Evolutionary conservation across 2,888 invertebrate genomes (phyloP).

Genomic region (Chaitophorus viminalis): DNA sequence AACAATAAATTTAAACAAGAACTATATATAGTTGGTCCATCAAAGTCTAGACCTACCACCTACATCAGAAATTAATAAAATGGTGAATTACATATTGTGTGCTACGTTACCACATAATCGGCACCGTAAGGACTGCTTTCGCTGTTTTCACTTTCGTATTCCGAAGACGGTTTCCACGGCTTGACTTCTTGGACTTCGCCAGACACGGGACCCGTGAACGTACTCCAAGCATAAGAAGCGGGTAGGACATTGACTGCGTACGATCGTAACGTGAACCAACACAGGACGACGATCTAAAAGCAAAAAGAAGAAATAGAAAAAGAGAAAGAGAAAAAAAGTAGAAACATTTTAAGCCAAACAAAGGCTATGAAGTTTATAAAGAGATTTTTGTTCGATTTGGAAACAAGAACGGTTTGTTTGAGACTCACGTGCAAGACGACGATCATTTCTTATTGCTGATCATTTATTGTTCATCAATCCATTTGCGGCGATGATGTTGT

Average conservation of each 20-base stretch:
- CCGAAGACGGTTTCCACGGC: constrained; percentile 70
- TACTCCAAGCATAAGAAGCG: constrained; percentile 70
- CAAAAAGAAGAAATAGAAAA: background rate
- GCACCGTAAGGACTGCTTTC: background rate
- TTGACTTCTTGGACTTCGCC: constrained; percentile 73
- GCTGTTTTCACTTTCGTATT: constrained; percentile 67
- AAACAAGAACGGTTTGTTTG: background rate
- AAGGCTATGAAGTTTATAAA: background rate
- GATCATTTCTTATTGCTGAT: constrained; percentile 28
- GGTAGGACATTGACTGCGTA: constrained; percentile 33
- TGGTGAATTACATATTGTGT: background rate
- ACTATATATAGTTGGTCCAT: background rate
- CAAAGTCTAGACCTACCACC: background rate
- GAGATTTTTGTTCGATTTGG: background rate
- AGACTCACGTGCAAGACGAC: constrained; percentile 43
- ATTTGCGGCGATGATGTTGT: constrained; percentile 42
- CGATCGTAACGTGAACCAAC: constrained; percentile 40
- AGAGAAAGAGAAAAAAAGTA: too few species aligned
- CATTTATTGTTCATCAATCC: constrained; percentile 25
- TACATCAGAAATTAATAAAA: background rate
- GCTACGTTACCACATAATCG: constrained; percentile 32
- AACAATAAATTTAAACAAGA: too few species aligned
- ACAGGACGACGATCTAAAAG: constrained; percentile 30
- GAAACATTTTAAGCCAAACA: too few species aligned
- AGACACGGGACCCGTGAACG: constrained; percentile 80